Percentiles rank a stretch among this genome's conserved stretches.
Evolutionary conservation across 1,140 invertebrate genomes (phyloP).

Genomic region (Bombus waltoni): DNA sequence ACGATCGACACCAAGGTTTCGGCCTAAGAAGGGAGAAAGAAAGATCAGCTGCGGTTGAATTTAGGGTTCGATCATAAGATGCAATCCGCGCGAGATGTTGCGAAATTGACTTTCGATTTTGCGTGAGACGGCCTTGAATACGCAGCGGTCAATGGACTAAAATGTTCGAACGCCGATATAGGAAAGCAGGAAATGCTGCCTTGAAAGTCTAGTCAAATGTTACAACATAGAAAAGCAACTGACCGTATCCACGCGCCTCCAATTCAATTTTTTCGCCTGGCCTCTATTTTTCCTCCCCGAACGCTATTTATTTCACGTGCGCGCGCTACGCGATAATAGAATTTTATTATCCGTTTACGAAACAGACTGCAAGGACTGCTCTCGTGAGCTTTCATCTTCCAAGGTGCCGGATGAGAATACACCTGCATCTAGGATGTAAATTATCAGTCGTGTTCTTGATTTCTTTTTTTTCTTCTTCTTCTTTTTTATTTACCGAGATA

Average conservation of each 20-base stretch:
- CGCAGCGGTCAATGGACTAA: constrained; percentile 1
- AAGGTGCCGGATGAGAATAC: no score
- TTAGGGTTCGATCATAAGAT: constrained; percentile 32
- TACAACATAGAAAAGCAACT: constrained; percentile 28
- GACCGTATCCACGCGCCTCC: constrained; percentile 36
- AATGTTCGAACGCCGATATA: constrained; percentile 9
- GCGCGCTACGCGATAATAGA: background rate
- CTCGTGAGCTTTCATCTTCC: background rate
- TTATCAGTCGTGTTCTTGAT: background rate
- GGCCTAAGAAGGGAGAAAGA: background rate
- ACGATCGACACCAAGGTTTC: background rate
- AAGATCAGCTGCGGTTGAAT: background rate
- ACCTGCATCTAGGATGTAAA: background rate
- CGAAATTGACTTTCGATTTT: constrained; percentile 45
- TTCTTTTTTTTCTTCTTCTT: no score
- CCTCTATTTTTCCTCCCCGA: background rate
- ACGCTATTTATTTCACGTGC: background rate
- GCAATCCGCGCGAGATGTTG: constrained; percentile 27
- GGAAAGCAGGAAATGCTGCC: constrained; percentile 36
- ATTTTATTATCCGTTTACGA: background rate
- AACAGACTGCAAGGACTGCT: background rate
- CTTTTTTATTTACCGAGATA: background rate
- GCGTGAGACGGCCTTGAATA: constrained; percentile 43
- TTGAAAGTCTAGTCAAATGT: constrained; percentile 33
- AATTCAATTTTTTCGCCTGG: background rate